These are phyloP conservation scores for Ursus arctos DNA, from an alignment of 2,113 vertebrate genomes.

Conservation along the genomic window DNA sequence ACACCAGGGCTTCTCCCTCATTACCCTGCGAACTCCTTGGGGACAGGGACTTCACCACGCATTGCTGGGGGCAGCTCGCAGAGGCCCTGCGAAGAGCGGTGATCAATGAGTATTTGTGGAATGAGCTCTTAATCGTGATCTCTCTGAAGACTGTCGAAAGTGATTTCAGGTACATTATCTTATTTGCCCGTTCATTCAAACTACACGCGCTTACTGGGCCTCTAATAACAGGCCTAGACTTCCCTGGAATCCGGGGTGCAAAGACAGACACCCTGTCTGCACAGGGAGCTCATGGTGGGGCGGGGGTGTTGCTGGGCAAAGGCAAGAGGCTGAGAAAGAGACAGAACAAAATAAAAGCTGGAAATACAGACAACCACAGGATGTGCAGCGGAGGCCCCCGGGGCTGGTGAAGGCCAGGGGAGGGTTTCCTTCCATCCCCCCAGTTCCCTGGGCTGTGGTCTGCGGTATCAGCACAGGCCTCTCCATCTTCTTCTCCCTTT, in stretches of 20 bases:
- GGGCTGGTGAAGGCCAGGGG: neutral
- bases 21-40: neutral
- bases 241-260: neutral
- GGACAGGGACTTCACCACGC: neutral
- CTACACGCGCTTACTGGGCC: fast-evolving
- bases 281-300: neutral
- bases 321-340: no score
- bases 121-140: neutral
- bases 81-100: neutral
- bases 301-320: no score
- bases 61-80: neutral
- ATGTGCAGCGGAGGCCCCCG: neutral
- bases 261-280: neutral
- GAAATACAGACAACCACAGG: neutral
- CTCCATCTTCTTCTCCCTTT: neutral
- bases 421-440: neutral
- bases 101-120: neutral
- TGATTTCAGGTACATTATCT: neutral
- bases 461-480: neutral
- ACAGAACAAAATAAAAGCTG: neutral
- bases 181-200: neutral
- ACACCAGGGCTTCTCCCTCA: neutral
- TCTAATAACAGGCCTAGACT: neutral
- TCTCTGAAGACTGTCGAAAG: neutral
- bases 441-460: neutral